A percentile compares a stretch with the other conserved stretches of the same genome.
phyloP scores from a whole-genome alignment of 2,797 vertebrate species.

The Gymnoscopelus braueri region DNA sequence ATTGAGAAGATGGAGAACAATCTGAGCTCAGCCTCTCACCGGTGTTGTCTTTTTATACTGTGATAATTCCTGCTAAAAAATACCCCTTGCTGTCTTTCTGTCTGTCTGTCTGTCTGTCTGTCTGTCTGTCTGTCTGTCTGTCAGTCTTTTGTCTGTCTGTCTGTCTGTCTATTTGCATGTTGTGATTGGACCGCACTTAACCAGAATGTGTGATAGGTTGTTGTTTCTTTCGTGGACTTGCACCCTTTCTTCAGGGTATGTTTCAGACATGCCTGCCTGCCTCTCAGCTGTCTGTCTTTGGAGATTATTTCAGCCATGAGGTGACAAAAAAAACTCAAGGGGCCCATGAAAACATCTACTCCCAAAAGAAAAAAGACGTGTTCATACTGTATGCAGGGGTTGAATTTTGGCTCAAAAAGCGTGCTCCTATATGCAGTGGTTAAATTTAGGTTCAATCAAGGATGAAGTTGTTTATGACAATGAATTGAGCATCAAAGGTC shows the following conservation, averaged over 20 bases:
- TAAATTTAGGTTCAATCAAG: background rate
- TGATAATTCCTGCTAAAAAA: conserved; percentile 75
- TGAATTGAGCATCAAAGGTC: conserved; percentile 9
- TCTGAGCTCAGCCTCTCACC: conserved; percentile 14
- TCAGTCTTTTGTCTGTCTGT: no score
- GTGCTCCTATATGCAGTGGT: background rate
- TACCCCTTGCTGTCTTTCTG: conserved; percentile 72
- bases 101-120: conserved; percentile 57
- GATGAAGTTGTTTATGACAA: background rate
- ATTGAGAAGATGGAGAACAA: conserved; percentile 58
- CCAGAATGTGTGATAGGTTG: background rate
- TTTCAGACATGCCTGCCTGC: background rate
- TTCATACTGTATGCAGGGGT: no score
- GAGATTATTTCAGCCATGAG: conserved; percentile 1
- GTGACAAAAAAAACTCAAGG: background rate
- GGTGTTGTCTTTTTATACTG: conserved; percentile 54
- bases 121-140: conserved; percentile 58
- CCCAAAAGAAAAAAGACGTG: no score
- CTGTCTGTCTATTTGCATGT: conserved; percentile 29
- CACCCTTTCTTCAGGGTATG: background rate
- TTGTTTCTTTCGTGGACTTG: background rate
- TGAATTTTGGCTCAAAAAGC: no score
- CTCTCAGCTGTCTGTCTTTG: background rate
- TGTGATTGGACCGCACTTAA: conserved; percentile 8
- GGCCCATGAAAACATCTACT: background rate